Percentiles rank a stretch among this genome's conserved stretches.
phyloP scores from a whole-genome alignment of 2,797 vertebrate species.

The Coregonus suidteri region DNA sequence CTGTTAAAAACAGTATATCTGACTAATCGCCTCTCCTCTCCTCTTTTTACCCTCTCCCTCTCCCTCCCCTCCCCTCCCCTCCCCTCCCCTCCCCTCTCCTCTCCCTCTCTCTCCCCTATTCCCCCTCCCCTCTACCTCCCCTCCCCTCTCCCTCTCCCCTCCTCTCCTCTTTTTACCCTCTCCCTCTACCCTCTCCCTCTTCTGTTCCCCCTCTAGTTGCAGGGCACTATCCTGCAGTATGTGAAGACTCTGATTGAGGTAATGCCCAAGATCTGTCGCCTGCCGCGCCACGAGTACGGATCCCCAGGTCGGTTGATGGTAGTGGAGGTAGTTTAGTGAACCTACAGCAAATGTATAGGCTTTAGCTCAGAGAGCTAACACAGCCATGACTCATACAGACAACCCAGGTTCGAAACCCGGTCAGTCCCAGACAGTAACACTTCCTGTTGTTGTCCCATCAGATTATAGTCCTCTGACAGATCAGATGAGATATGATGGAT shows the following conservation, averaged over 20 bases:
- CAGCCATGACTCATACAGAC: neutral
- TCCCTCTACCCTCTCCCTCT: too few relatives aligned
- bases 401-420: neutral
- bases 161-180: too few relatives aligned
- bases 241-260: constrained; percentile 99
- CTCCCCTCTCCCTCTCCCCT: too few relatives aligned
- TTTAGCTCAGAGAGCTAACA: neutral
- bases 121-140: constrained; percentile 12
- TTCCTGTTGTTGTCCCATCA: neutral
- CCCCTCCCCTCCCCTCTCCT: constrained; percentile 10
- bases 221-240: constrained; percentile 97
- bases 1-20: neutral
- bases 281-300: constrained; percentile 96
- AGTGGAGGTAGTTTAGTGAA: neutral
- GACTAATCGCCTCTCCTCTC: constrained; percentile 15
- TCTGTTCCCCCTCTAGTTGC: constrained; percentile 76
- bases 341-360: neutral
- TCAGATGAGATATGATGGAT: constrained; percentile 41
- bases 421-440: neutral
- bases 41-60: too few relatives aligned
- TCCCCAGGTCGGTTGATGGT: constrained; percentile 85
- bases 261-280: constrained; percentile 98
- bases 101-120: too few relatives aligned
- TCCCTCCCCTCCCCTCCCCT: constrained; percentile 12
- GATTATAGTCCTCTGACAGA: neutral